phyloP scores from a whole-genome alignment of 2,888 invertebrate species.

The Palloptera scutellata region DNA sequence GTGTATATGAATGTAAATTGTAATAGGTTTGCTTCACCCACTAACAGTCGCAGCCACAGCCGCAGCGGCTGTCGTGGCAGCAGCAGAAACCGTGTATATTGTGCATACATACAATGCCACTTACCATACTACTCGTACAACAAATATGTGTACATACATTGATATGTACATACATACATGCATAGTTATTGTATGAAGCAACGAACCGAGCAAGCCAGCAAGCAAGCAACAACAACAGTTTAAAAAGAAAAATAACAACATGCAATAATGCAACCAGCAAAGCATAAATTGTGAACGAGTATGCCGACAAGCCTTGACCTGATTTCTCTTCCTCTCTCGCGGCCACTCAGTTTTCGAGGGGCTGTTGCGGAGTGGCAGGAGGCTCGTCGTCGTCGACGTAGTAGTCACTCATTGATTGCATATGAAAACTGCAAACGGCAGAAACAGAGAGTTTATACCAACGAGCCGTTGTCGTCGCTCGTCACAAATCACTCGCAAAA shows the following conservation, averaged over 20 bases:
- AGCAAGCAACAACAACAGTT: constrained; percentile 8
- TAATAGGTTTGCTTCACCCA: constrained; percentile 7
- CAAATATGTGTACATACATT: constrained; percentile 21
- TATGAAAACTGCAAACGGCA: too few relatives aligned
- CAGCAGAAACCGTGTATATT: background rate
- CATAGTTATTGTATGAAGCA: constrained; percentile 12
- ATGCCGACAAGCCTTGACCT: constrained; percentile 64
- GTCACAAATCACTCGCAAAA: too few relatives aligned
- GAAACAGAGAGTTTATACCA: too few relatives aligned
- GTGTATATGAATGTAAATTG: background rate
- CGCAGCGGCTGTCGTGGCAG: constrained; percentile 31
- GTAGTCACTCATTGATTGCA: too few relatives aligned
- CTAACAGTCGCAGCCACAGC: constrained; percentile 20
- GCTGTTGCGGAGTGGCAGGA: constrained; percentile 29
- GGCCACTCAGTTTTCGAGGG: constrained; percentile 47
- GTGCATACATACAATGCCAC: background rate
- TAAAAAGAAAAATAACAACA: constrained; percentile 42
- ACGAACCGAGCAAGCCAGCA: background rate
- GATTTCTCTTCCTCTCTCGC: constrained; percentile 65
- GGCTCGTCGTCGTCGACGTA: constrained; percentile 17
- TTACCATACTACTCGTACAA: constrained; percentile 4
- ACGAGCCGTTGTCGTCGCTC: too few relatives aligned
- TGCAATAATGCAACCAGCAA: constrained; percentile 63
- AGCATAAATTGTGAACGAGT: constrained; percentile 60
- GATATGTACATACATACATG: constrained; percentile 25